Evolutionary conservation across 2,113 vertebrate species (phyloP).

Genomic region (Cervus canadensis): DNA sequence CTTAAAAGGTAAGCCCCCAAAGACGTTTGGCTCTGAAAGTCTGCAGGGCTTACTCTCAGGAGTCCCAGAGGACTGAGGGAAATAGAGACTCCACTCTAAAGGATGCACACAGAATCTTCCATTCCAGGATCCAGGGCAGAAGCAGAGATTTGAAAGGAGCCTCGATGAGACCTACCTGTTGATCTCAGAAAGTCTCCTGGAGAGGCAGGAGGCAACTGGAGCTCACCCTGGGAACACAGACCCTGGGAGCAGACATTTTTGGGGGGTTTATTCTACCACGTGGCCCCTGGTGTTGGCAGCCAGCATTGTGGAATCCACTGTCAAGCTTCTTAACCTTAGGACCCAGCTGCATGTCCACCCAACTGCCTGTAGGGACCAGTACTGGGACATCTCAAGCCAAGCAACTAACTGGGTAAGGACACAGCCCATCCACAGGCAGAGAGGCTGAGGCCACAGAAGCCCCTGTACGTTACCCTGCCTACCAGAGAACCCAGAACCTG

Average conservation of each 20-base stretch:
- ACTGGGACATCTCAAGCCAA: not conserved
- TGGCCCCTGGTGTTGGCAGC: not conserved
- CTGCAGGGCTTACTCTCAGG: not conserved
- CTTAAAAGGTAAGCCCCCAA: not conserved
- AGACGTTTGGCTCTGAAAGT: not conserved
- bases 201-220: not conserved
- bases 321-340: too few species aligned
- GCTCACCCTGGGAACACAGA: not conserved
- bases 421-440: not conserved
- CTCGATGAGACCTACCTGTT: not conserved
- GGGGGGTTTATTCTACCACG: not conserved
- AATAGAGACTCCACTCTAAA: not conserved
- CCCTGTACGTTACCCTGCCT: not conserved
- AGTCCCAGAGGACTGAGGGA: not conserved
- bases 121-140: not conserved
- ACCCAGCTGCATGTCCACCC: rapidly evolving
- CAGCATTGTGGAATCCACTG: not conserved
- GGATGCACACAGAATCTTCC: not conserved
- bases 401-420: not conserved
- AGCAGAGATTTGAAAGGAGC: not conserved
- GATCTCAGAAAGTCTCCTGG: not conserved
- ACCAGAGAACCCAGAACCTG: not conserved
- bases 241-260: not conserved
- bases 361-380: not conserved
- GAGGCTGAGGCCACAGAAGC: not conserved